Evolutionary conservation across 2,113 vertebrate species (phyloP), one percentile per base, ranked within the genome.

Genomic region (Natator depressus): DNA sequence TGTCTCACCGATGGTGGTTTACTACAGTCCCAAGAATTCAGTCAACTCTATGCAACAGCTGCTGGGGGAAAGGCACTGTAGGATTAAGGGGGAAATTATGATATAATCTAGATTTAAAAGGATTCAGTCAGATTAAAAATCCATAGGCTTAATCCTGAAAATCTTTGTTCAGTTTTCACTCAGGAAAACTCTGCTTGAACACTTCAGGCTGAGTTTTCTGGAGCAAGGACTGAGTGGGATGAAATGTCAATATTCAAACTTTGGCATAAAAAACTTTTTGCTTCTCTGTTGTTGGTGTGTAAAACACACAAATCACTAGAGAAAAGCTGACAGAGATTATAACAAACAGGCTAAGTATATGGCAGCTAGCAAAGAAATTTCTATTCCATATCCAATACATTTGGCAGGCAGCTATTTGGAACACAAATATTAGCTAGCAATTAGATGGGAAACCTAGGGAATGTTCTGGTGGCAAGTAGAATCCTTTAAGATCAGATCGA

Each of bases 361-460:
- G 87, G 46, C 55, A 82, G 47, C 14, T 88, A 84, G 55, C 84
- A 96, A 86, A 42, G 88, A 96, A 78, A 90, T n/a, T 80, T 94
- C 14, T 72, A 62, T 94, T 95, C 72, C 65, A 90, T 83, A 93
- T 55, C 65, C 94, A 95, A 17, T 1, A 0, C 38, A 29, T 79
- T 94, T 85, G 86, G 85, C 89, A 96, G 88, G 81, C 31, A 79
- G 20, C 9, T n/a, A 82, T 90, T 35, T 84, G 65, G 57, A 95
- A 84, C 69, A 51, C 47, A 49, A 8, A 11, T 38, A 97, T 88
- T 94, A 91, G 86, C 82, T 94, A 47, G 49, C 78, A 85, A 78
- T 93, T 89, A 55, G 50, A 84, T 0, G 86, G 49, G n/a, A 94
- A 96, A 95, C 84, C 57, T 89, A 80, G 80, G 85, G 59, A 87